These are phyloP conservation scores for Amiota mariae DNA, from an alignment of 2,888 invertebrate species.

Conservation along the genomic window DNA sequence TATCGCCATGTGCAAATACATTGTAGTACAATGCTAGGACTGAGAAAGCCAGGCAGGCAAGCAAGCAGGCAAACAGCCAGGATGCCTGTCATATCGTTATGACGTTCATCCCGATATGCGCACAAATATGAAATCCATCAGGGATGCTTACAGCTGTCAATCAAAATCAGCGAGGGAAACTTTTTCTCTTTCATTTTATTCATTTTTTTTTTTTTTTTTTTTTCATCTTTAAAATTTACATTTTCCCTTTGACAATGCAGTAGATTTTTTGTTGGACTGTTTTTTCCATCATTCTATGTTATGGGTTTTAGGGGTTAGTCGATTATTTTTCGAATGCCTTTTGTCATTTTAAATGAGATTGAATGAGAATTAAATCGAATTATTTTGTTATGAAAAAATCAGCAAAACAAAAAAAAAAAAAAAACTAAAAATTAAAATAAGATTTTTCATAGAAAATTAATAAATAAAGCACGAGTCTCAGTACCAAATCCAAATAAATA, in stretches of 20 bases:
- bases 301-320: conserved; percentile 26
- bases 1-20: conserved; percentile 14
- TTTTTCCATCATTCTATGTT: conserved; percentile 39
- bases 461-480: background rate
- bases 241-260: conserved; percentile 40
- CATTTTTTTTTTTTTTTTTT: background rate
- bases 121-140: conserved; percentile 72
- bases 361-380: conserved; percentile 62
- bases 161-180: conserved; percentile 71
- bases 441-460: background rate
- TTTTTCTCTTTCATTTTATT: conserved; percentile 46
- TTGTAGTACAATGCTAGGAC: background rate
- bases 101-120: conserved; percentile 45
- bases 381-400: conserved; percentile 37
- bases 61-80: background rate
- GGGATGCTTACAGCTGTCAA: conserved; percentile 72
- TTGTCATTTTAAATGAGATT: conserved; percentile 44
- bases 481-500: background rate
- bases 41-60: conserved; percentile 1
- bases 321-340: conserved; percentile 53
- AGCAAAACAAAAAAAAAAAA: no score
- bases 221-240: conserved; percentile 54
- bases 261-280: conserved; percentile 25
- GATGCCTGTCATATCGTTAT: conserved; percentile 56
- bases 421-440: background rate